phyloP scores from a whole-genome alignment of 2,797 vertebrate species.

The Heliangelus exortis region DNA sequence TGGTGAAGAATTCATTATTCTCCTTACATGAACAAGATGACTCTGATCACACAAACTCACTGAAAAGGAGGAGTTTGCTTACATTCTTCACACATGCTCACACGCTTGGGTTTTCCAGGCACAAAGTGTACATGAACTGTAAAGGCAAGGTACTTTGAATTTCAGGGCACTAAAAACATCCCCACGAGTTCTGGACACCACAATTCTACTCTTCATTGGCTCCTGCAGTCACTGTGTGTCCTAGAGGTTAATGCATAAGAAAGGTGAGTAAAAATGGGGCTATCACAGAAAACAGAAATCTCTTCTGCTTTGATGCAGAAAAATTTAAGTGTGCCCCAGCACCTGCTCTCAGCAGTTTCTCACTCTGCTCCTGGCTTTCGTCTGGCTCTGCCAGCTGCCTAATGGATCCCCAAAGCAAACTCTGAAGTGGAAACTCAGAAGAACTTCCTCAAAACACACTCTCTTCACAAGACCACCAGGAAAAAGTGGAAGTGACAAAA shows the following conservation, averaged over 20 bases:
- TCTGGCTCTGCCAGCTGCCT: neutral
- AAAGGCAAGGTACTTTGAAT: neutral
- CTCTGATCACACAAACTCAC: neutral
- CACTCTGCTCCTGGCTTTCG: neutral
- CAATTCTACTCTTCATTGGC: neutral
- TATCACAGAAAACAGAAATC: neutral
- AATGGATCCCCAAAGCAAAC: neutral
- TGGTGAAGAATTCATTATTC: neutral
- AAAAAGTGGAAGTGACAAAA: neutral
- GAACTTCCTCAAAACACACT: neutral
- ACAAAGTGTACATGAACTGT: neutral
- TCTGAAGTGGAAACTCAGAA: neutral
- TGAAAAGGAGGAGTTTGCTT: neutral
- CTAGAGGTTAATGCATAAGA: neutral
- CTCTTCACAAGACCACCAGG: neutral
- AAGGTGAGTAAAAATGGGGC: neutral
- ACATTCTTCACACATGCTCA: neutral
- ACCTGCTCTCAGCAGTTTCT: neutral
- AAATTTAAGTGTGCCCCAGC: neutral
- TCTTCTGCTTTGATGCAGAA: neutral
- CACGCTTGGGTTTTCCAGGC: neutral
- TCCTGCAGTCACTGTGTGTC: neutral
- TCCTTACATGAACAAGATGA: neutral
- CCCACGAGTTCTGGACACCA: fast-evolving
- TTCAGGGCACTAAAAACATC: neutral